Conservation (phyloP, 2,888 invertebrate species). For the Cephus rjabovi region DNA sequence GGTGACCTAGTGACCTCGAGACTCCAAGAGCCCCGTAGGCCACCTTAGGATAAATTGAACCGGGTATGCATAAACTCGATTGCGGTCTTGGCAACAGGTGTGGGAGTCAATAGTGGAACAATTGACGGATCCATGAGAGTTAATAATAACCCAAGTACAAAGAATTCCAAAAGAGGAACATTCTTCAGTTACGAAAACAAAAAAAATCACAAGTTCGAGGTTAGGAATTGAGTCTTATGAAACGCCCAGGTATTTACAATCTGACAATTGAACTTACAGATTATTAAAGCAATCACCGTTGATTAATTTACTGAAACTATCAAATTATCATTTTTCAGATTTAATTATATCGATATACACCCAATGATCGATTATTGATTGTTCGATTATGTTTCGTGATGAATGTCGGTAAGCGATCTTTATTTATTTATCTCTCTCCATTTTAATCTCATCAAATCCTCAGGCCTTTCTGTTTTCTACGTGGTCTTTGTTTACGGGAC, state of each 20-base stretch:
- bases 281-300: no score
- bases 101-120: neutral
- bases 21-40: conserved; percentile 18
- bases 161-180: conserved; percentile 1
- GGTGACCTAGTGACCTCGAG: conserved; percentile 50
- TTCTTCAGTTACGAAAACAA: neutral
- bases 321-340: no score
- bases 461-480: neutral
- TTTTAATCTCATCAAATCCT: neutral
- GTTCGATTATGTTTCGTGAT: neutral
- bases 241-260: neutral
- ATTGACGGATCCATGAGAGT: neutral
- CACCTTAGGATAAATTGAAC: conserved; percentile 4
- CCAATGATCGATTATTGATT: neutral
- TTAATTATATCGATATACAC: neutral
- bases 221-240: neutral
- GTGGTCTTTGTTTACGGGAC: neutral
- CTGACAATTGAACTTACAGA: no score
- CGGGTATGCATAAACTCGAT: neutral
- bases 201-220: neutral
- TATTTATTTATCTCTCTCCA: neutral
- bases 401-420: neutral
- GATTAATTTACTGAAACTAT: no score
- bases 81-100: neutral
- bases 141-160: neutral